Base-by-base conservation (phyloP, 2,888 invertebrate species). In the Suillia variegata region DNA sequence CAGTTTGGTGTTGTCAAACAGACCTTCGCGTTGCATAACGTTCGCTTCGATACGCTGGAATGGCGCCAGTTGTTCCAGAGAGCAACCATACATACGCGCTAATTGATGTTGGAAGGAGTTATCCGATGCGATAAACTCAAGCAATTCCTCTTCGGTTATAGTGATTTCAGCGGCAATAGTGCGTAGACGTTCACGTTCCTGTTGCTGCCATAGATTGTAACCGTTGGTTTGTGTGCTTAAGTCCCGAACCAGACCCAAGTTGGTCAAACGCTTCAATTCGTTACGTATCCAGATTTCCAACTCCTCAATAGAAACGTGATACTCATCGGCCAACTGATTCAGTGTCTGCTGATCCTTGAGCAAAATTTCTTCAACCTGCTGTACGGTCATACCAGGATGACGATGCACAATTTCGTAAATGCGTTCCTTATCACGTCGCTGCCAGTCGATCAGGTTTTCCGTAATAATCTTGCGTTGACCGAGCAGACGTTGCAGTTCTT, bases 131-230 rank as follows among this genome's bases (percentile, higher is more conserved):
- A 80, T 72, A 24, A 74, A 79, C 34, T 76, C 73, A 0, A 73
- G 52, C 0, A 80, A 64, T 57, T 80, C 80, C 2, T 69, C 62
- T 18, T 69, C 67, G 2, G 78, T 79, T 6, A 80, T 79, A 3
- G 64, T 69, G 0, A 80, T 57, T 10, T 73, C 73, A 0, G 59
- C 56, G 2, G 72, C 77, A 49, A 80, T 80, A 18, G 73, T 65
- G 2, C 71, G 70, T 3, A 80, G 56, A 12, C 80, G 76, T 26
- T 67, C 65, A 21, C 69, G 72, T 61, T 80, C 80, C 57, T 72
- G 65, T 10, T 68, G 66, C 31, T 69, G 66, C 80, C 80, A 80
- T 4, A 68, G 62, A 24, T 63, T 70, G 31, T 58, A 59, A 48
- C 3, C 8, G 12, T 59, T 50, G 20, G 42, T 33, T 45, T 38